These are phyloP conservation scores for Aeoliscus strigatus DNA, from an alignment of 2,797 vertebrate genomes.

Conservation along the genomic window DNA sequence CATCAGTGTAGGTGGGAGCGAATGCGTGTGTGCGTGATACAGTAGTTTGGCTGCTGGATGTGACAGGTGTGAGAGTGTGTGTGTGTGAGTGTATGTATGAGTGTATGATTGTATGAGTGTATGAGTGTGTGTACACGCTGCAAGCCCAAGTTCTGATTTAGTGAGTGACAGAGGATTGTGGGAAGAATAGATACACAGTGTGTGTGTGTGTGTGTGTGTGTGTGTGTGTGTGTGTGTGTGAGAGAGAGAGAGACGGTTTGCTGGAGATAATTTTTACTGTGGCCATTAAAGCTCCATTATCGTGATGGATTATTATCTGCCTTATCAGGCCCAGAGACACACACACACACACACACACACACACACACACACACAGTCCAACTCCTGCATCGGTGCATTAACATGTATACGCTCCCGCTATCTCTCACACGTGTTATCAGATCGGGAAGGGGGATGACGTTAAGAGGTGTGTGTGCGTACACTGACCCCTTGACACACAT, in stretches of 20 bases:
- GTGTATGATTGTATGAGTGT: no score
- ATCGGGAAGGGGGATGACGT: conserved; percentile 20
- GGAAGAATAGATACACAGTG: conserved; percentile 26
- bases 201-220: conserved; percentile 13
- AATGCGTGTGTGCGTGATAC: conserved; percentile 8
- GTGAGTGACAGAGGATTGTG: conserved; percentile 37
- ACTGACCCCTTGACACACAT: conserved; percentile 51
- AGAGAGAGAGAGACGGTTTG: conserved; percentile 13
- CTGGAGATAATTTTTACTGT: conserved; percentile 63
- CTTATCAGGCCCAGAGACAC: conserved; percentile 41
- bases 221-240: conserved; percentile 6
- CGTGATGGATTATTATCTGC: conserved; percentile 62
- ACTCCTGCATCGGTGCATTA: neutral
- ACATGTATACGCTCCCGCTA: conserved; percentile 2
- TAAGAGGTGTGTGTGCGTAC: conserved; percentile 3
- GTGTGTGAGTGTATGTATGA: no score
- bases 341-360: no score
- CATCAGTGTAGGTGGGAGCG: neutral
- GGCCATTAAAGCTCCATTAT: conserved; percentile 68
- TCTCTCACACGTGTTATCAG: conserved; percentile 40
- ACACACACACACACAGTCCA: conserved; percentile 17
- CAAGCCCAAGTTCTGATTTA: conserved; percentile 35
- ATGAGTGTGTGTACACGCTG: no score
- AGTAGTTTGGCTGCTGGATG: conserved; percentile 23
- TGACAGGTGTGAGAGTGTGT: conserved; percentile 33